Percentiles rank a stretch among this genome's conserved stretches.
Evolutionary conservation across 2,888 invertebrate genomes (phyloP).

Genomic region (Seladonia tumulorum): DNA sequence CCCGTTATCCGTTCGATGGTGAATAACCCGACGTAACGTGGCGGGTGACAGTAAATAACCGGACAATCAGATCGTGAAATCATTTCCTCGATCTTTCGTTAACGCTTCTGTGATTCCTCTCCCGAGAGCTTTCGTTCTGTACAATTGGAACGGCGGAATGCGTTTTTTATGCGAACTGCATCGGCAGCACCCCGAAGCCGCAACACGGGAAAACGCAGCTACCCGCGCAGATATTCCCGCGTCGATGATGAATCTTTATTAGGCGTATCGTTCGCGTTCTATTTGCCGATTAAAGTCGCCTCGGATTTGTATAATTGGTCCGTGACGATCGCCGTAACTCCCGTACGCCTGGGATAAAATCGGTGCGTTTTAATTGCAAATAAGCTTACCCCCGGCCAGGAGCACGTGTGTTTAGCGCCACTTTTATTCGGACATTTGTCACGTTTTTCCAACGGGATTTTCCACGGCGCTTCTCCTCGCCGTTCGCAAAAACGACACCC

Average conservation of each 20-base stretch:
- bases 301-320: neutral
- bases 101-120: constrained; percentile 55
- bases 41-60: constrained; percentile 71
- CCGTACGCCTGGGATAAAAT: neutral
- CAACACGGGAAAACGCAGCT: neutral
- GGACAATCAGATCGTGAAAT: constrained; percentile 65
- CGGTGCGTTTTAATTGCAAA: neutral
- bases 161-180: neutral
- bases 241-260: neutral
- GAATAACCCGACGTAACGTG: constrained; percentile 77
- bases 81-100: constrained; percentile 60
- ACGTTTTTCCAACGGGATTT: neutral
- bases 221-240: neutral
- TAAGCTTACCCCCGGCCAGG: neutral
- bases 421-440: neutral
- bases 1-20: constrained; percentile 78
- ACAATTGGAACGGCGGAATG: constrained; percentile 43
- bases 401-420: neutral
- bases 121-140: constrained; percentile 51
- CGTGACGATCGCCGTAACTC: neutral
- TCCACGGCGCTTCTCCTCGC: neutral
- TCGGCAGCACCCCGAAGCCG: neutral
- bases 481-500: neutral
- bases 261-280: neutral
- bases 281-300: neutral